Base-by-base conservation (phyloP, 2,113 vertebrate species). In the Leptobrachium ailaonicum region DNA sequence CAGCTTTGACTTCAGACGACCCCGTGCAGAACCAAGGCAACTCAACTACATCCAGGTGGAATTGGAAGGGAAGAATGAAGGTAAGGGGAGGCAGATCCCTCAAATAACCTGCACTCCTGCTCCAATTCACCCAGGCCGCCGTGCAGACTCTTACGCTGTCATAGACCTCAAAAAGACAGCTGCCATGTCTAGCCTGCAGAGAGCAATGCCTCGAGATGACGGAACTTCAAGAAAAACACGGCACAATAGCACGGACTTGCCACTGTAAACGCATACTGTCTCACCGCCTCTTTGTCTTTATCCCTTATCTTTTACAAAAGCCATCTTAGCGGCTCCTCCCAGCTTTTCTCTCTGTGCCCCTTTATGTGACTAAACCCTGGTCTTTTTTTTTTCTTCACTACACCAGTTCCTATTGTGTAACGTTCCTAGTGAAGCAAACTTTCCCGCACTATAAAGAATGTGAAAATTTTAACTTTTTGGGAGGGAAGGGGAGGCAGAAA, bases 41-140 rank as follows among this genome's bases (percentile, higher is more conserved):
- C 95, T 99, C 90, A 99, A 99, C 87, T 99, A 99, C 86, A 97
- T 99, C 91, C 98, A 99, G 89, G 97, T 99, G 87, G 98, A 99
- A 89, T 90, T 99, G 85, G 96, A 99, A 82, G 94, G 71, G 90
- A 87, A 79, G 85, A 89, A 82, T 53, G 85, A 80, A 54, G 92
- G 93, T n/a, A 87, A 91, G 80, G 93, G 83, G 0, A 75, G 40
- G 2, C 89, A 44, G 83, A 89, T 83, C 43, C 69, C 76, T 0
- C 56, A 79, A 0, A 76, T 75, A 0, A 83, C 86, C 11, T 56
- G n/a, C 0, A 67, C 45, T 50, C 41, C 86, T 50, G 77, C 80
- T 54, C 68, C 80, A 41, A 41, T 83, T 54, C 88, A 84, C 0
- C 87, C 86, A 0, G 83, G 91, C 62, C 94, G 95, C 73, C 93